These are phyloP conservation scores for Lacanobia wlatinum DNA, from an alignment of 2,888 invertebrate genomes.

Conservation along the genomic window DNA sequence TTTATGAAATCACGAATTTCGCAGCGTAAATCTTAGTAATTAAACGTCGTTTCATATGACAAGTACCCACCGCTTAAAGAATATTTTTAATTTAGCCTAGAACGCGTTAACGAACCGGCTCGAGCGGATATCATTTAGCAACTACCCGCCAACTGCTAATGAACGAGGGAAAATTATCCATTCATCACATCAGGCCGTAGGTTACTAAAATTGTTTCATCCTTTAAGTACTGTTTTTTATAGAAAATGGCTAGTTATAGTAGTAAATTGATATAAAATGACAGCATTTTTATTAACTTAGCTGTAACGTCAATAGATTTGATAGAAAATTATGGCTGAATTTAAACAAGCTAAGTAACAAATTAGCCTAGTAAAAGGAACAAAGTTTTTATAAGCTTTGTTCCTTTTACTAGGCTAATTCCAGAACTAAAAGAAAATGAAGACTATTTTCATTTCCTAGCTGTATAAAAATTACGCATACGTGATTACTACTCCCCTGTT, in stretches of 20 bases:
- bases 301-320: neutral
- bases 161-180: slow-evolving; percentile 66
- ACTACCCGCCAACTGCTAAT: slow-evolving; percentile 66
- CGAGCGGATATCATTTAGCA: slow-evolving; percentile 60
- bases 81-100: slow-evolving; percentile 52
- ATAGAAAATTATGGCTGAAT: slow-evolving; percentile 6
- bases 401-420: neutral
- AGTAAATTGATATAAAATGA: slow-evolving; percentile 4
- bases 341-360: neutral
- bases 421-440: neutral
- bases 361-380: no score
- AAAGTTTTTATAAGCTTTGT: slow-evolving; percentile 16
- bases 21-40: slow-evolving; percentile 56
- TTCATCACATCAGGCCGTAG: slow-evolving; percentile 52
- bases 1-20: slow-evolving; percentile 20
- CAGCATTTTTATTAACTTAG: neutral
- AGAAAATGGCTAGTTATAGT: neutral
- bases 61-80: slow-evolving; percentile 37
- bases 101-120: slow-evolving; percentile 62
- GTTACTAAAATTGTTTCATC: slow-evolving; percentile 12
- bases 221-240: slow-evolving; percentile 9
- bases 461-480: neutral
- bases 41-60: slow-evolving; percentile 44
- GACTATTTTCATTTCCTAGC: neutral
- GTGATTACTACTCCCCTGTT: slow-evolving; percentile 1